Conservation (phyloP, 2,113 vertebrate species). For the Oreochromis tanganicae region DNA sequence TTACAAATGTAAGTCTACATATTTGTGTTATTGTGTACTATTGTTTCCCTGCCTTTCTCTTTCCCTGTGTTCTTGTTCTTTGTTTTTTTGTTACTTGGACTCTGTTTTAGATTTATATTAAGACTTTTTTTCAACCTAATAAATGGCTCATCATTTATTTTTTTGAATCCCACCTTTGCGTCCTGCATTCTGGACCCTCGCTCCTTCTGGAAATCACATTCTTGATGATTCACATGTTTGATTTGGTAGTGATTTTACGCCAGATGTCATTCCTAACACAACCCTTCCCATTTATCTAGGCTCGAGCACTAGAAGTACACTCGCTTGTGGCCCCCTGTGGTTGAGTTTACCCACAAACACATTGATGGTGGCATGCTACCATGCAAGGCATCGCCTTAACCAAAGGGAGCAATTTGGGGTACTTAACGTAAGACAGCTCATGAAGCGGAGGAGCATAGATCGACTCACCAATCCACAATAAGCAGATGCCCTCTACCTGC, state of each 20-base stretch:
- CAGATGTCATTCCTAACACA: rapidly evolving
- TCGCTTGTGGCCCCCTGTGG: background rate
- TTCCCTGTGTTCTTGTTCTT: background rate
- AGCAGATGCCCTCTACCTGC: background rate
- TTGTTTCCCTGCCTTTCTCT: background rate
- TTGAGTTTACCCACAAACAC: background rate
- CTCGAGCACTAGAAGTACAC: background rate
- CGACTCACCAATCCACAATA: background rate
- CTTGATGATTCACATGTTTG: background rate
- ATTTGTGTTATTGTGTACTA: background rate
- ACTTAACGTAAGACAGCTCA: background rate
- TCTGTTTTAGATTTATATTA: background rate
- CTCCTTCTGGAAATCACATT: background rate
- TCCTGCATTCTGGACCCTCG: background rate
- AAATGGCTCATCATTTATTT: background rate
- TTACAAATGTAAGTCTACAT: background rate
- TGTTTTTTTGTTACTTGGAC: background rate
- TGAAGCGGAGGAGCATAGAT: background rate
- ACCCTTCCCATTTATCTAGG: background rate
- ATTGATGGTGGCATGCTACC: background rate
- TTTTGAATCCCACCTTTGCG: rapidly evolving
- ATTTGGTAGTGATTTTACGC: background rate
- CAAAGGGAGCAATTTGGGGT: background rate
- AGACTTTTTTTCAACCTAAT: background rate
- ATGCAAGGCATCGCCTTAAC: background rate